Percentiles rank a stretch among this genome's conserved stretches.
Conservation (phyloP, 2,797 vertebrate species). For the Ptychadena robeensis region DNA sequence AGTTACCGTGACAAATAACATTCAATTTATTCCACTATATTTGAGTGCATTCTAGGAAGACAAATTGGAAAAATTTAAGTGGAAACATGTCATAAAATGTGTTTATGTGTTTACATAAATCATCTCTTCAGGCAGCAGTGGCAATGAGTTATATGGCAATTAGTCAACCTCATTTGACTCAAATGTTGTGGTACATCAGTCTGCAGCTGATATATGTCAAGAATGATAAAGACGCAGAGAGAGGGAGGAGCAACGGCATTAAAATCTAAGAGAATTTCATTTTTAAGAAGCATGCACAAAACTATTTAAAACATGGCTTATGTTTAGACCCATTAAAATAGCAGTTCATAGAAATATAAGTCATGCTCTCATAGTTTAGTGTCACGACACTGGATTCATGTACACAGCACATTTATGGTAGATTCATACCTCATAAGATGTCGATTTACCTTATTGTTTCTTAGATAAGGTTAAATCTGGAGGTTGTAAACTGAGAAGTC, state of each 20-base stretch:
- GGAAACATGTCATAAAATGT: slow-evolving; percentile 24
- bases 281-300: neutral
- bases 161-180: neutral
- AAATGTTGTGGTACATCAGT: neutral
- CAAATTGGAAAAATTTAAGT: slow-evolving; percentile 7
- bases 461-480: neutral
- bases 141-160: neutral
- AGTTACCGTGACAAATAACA: slow-evolving; percentile 15
- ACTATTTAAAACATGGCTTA: neutral
- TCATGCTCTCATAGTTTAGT: neutral
- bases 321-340: neutral
- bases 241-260: neutral
- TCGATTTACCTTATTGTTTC: too few species aligned
- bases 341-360: neutral
- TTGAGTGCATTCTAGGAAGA: neutral
- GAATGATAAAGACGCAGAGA: neutral
- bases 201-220: neutral
- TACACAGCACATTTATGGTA: neutral
- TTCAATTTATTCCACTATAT: neutral
- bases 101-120: slow-evolving; percentile 33
- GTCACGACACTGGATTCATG: neutral
- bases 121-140: neutral
- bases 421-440: neutral
- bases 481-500: neutral
- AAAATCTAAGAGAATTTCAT: neutral